A percentile compares a stretch with the other conserved stretches of the same genome.
Evolutionary conservation across 2,113 vertebrate species (phyloP).

Genomic region (Brachyhypopomus occidentalis): DNA sequence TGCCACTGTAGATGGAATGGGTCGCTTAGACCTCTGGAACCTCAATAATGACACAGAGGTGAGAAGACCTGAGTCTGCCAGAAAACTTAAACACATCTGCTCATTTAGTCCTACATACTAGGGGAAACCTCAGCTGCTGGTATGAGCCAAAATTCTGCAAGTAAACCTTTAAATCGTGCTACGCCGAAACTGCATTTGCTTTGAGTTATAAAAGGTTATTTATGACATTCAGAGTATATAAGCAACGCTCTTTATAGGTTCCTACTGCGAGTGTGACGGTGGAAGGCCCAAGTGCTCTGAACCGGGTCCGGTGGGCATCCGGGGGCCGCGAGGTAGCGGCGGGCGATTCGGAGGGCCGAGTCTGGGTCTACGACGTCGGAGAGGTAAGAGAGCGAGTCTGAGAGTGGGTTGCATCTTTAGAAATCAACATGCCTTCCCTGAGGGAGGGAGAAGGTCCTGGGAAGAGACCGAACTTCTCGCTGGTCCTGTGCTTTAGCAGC

Average conservation of each 20-base stretch:
- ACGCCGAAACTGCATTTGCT: too few species aligned
- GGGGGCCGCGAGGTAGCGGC: constrained; percentile 85
- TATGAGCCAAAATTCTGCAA: too few species aligned
- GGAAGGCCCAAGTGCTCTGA: constrained; percentile 84
- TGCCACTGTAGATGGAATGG: constrained; percentile 88
- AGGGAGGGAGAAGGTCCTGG: background rate
- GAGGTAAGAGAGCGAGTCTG: constrained; percentile 75
- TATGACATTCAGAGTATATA: background rate
- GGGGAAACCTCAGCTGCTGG: background rate
- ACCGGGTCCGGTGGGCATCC: constrained; percentile 85
- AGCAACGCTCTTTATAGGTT: constrained; percentile 71
- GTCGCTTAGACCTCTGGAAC: constrained; percentile 88
- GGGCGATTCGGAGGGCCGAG: constrained; percentile 85
- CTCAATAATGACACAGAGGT: constrained; percentile 90
- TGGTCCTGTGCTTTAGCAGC: constrained; percentile 62
- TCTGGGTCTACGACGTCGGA: constrained; percentile 90
- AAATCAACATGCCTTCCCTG: too few species aligned
- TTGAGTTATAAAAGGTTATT: background rate
- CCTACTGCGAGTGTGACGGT: constrained; percentile 84
- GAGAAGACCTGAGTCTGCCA: constrained; percentile 52
- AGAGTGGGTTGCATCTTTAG: background rate
- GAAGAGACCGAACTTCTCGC: background rate
- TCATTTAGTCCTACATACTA: background rate
- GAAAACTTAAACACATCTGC: background rate
- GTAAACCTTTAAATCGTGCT: too few species aligned